phyloP scores from a whole-genome alignment of 2,113 vertebrate genomes.

The Pluvialis apricaria region DNA sequence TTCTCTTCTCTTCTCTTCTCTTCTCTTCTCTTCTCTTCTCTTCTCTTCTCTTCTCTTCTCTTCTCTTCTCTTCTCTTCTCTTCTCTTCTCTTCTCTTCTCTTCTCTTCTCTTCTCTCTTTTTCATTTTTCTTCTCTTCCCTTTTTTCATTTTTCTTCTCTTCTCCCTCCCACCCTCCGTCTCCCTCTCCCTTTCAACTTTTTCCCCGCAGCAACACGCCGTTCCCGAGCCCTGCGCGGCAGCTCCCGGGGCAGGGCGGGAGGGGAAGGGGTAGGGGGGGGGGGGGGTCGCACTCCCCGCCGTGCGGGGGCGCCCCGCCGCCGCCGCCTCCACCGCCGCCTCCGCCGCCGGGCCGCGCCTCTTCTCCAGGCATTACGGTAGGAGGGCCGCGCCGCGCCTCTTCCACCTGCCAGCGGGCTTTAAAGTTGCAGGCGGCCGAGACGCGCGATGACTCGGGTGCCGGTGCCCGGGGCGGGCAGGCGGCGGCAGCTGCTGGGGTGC shows the following conservation, averaged over 20 bases:
- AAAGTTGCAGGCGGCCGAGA: slow-evolving; percentile 62
- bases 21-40: no score
- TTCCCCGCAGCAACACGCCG: no score
- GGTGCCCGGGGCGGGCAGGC: not conserved
- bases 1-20: not conserved
- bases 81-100: no score
- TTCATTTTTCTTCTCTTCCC: accelerated
- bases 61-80: no score
- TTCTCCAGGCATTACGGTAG: slow-evolving; percentile 64
- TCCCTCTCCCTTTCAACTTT: accelerated
- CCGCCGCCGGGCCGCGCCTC: not conserved
- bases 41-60: no score
- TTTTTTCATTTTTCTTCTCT: no score
- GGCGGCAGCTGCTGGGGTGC: not conserved
- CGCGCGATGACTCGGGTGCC: slow-evolving; percentile 13
- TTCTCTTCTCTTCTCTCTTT: no score
- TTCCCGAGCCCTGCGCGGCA: accelerated
- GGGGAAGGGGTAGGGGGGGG: no score
- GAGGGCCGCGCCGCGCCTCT: slow-evolving; percentile 60
- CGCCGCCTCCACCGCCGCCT: not conserved
- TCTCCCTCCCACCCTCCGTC: no score
- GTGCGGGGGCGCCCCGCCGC: not conserved
- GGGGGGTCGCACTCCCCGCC: not conserved
- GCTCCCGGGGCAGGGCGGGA: no score
- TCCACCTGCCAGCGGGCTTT: slow-evolving; percentile 73